A percentile compares a stretch with the other conserved stretches of the same genome.
Conservation (phyloP, 2,888 invertebrate genomes). For the Meteorus colon region DNA sequence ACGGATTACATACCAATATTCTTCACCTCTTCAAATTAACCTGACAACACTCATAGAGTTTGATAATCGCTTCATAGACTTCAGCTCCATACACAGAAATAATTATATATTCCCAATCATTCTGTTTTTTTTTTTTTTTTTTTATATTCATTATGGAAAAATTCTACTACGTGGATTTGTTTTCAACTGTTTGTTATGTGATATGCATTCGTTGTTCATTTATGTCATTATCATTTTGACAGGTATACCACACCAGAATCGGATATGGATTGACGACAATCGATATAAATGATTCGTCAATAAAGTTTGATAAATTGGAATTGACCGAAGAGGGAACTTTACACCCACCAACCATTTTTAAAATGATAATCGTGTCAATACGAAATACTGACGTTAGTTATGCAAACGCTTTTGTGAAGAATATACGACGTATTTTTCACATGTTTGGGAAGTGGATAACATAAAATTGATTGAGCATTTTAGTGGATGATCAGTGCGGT, state of each 20-base stretch:
- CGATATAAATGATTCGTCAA: neutral
- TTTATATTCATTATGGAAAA: too few species aligned
- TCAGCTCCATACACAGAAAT: too few species aligned
- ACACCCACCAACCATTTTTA: neutral
- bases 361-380: constrained; percentile 6
- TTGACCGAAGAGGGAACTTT: neutral
- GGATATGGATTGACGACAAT: neutral
- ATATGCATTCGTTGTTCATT: too few species aligned
- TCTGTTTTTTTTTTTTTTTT: too few species aligned
- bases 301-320: neutral
- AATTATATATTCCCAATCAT: too few species aligned
- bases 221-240: neutral
- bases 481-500: constrained; percentile 17
- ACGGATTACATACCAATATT: too few species aligned
- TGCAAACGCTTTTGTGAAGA: neutral
- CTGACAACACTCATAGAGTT: too few species aligned
- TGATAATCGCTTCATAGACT: too few species aligned
- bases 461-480: constrained; percentile 49
- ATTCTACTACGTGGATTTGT: too few species aligned
- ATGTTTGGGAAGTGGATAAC: constrained; percentile 3
- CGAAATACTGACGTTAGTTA: neutral
- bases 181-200: too few species aligned
- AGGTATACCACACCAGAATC: neutral
- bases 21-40: too few species aligned
- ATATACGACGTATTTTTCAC: neutral